Percentiles rank a stretch among this genome's conserved stretches.
Evolutionary conservation across 1,140 invertebrate genomes (phyloP).

Genomic region (Macrotrachela quadricornifera): DNA sequence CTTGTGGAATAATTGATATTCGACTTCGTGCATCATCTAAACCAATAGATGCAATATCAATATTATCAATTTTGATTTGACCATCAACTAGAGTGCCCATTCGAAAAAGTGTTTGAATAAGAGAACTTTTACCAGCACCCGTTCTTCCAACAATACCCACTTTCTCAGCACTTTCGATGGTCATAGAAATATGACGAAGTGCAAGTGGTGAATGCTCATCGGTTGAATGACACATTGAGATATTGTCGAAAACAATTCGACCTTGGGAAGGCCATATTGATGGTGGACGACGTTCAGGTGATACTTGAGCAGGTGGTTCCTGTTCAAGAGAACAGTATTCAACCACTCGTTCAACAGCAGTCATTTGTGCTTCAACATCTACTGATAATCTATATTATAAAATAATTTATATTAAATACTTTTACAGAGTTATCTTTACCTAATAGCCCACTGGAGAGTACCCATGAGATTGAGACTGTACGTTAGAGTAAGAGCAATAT

Average conservation of each 20-base stretch:
- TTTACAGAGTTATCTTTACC: too few relatives aligned
- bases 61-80: constrained; percentile 42
- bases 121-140: constrained; percentile 71
- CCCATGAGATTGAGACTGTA: too few relatives aligned
- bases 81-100: constrained; percentile 31
- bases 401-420: too few relatives aligned
- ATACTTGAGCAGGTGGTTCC: too few relatives aligned
- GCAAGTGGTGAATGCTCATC: constrained; percentile 6
- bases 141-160: constrained; percentile 57
- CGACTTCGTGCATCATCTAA: constrained; percentile 46
- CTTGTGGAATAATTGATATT: constrained; percentile 59
- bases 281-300: background rate
- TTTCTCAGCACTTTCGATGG: constrained; percentile 10
- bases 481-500: too few relatives aligned
- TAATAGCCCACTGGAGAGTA: too few relatives aligned
- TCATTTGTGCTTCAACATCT: background rate
- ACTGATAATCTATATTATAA: too few relatives aligned
- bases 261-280: constrained; percentile 3
- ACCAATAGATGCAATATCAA: constrained; percentile 41
- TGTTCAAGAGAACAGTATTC: background rate
- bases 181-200: background rate
- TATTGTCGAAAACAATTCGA: constrained; percentile 1
- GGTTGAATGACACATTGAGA: background rate
- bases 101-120: constrained; percentile 37
- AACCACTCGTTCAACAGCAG: constrained; percentile 5